Evolutionary conservation across 2,113 vertebrate genomes (phyloP), one percentile per base, ranked within the genome.

Genomic region (Tichodroma muraria): DNA sequence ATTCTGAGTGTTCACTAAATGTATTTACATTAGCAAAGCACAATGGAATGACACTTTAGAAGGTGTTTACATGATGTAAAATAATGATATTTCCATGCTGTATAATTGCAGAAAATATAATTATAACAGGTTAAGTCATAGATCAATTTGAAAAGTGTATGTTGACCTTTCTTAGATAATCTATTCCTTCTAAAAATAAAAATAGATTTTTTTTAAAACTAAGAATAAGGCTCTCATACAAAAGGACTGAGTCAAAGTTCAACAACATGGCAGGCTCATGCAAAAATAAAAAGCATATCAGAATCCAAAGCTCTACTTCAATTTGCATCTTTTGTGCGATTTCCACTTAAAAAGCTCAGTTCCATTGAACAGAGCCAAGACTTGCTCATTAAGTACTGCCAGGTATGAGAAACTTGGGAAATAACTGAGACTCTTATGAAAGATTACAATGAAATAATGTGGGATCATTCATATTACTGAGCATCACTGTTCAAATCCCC

Each of bases 321-420:
- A 24, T 63, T 85, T 80, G 8, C 37, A 87, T 81, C 47, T 71
- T 75, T 53, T 52, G 38, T 70, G 30, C 47, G 61, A 70, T 66
- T 82, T 88, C 64, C 78, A 45, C 28, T 80, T 83, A 13, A 59
- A 85, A 91, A 80, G 13, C 33, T 73, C 60, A 6, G 27, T 77
- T 94, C 69, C 78, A 69, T 3, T 60, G 23, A 91, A n/a, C 38
- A 49, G 38, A 71, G 60, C 38, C 44, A 75, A 86, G 25, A 65
- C 6, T 89, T 40, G 63, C 49, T 83, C 31, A 85, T 87, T 86
- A 52, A 90, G 40, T 57, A 85, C 28, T 28, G 60, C 73, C 78
- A 89, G 40, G 50, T 81, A 94, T 31, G 70, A 90, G 91, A 85
- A 93, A 81, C 93, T 60, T 88, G 94, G 95, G 95, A 96, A 94